Evolutionary conservation across 2,888 invertebrate species (phyloP).

Genomic region (Macaria notata): DNA sequence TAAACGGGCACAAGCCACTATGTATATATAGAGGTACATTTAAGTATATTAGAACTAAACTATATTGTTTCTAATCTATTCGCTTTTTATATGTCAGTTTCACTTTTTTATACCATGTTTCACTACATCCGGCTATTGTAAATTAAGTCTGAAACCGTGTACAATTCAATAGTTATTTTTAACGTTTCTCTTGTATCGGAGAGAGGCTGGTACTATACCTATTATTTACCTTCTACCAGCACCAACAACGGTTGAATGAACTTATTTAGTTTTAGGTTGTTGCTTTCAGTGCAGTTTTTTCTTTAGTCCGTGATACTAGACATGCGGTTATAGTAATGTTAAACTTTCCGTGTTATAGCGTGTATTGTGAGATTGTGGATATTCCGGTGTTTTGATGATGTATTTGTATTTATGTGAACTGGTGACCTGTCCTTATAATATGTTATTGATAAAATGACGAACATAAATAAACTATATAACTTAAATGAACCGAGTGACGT

Average conservation of each 20-base stretch:
- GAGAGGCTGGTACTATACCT: slow-evolving; percentile 22
- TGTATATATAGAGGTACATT: too few species aligned
- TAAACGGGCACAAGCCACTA: too few species aligned
- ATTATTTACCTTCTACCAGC: background rate
- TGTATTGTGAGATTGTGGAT: too few species aligned
- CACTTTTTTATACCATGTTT: slow-evolving; percentile 30
- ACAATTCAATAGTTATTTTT: slow-evolving; percentile 25
- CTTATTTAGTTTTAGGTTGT: slow-evolving; percentile 7
- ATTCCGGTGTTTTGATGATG: too few species aligned
- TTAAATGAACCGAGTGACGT: too few species aligned
- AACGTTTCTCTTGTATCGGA: slow-evolving; percentile 13
- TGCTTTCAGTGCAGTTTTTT: background rate
- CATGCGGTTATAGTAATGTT: too few species aligned
- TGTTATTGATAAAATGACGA: too few species aligned
- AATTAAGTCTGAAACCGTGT: slow-evolving; percentile 38
- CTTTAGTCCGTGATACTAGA: background rate
- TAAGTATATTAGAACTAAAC: too few species aligned
- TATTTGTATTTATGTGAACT: too few species aligned
- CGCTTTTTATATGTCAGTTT: slow-evolving; percentile 11
- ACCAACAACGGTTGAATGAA: slow-evolving; percentile 4
- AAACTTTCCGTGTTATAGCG: too few species aligned
- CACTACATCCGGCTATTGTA: slow-evolving; percentile 51
- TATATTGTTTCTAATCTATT: background rate
- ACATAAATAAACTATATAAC: too few species aligned
- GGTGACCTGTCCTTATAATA: too few species aligned